phyloP scores from a whole-genome alignment of 2,797 vertebrate genomes.

The Pipistrellus pygmaeus region DNA sequence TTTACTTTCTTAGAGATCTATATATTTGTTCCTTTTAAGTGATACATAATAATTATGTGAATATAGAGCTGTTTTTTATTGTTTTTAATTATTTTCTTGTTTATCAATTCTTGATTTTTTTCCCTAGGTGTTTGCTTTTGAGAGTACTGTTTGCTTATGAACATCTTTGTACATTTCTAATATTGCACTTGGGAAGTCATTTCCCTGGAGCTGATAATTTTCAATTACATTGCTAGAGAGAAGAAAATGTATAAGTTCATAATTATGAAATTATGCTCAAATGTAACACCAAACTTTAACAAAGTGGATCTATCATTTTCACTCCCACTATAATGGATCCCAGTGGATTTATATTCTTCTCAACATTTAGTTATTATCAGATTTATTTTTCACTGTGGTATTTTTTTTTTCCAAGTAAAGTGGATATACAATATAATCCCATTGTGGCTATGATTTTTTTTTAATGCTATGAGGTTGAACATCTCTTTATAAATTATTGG shows the following conservation, averaged over 20 bases:
- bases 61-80: neutral
- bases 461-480: neutral
- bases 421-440: neutral
- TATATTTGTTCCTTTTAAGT: neutral
- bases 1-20: neutral
- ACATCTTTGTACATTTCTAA: neutral
- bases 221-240: neutral
- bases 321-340: neutral
- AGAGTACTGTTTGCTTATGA: neutral
- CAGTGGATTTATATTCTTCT: neutral
- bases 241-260: neutral
- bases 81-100: neutral
- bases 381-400: neutral
- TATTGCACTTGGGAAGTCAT: neutral
- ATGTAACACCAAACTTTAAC: neutral
- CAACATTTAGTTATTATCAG: neutral
- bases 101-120: neutral
- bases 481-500: neutral
- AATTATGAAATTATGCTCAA: neutral
- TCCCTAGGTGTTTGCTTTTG: neutral
- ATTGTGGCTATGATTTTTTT: neutral
- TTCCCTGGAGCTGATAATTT: neutral
- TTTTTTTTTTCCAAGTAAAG: neutral
- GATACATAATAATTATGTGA: neutral
- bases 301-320: neutral